A percentile compares a stretch with the other conserved stretches of the same genome.
Evolutionary conservation across 2,888 invertebrate species (phyloP).

Genomic region (Gortyna flavago): DNA sequence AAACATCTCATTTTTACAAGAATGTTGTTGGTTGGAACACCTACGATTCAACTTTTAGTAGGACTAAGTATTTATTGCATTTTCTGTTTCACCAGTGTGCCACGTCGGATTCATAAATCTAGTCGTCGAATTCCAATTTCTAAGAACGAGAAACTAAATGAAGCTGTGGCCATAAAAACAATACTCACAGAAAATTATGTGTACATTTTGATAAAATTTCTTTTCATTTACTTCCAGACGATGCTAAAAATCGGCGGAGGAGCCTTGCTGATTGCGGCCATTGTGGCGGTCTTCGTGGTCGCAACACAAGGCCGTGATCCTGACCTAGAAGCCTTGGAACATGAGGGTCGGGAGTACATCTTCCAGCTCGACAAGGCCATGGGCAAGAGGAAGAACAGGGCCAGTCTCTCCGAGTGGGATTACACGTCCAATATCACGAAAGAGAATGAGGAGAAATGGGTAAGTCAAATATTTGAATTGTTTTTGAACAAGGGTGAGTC

Average conservation of each 20-base stretch:
- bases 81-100: not conserved
- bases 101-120: not conserved
- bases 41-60: not conserved
- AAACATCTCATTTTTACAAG: not conserved
- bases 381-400: slow-evolving; percentile 90
- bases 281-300: slow-evolving; percentile 87
- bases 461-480: slow-evolving; percentile 58
- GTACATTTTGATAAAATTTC: not conserved
- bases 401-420: slow-evolving; percentile 92
- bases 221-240: slow-evolving; percentile 75
- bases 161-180: not conserved
- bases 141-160: not conserved
- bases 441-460: slow-evolving; percentile 89
- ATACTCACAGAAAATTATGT: not conserved
- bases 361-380: slow-evolving; percentile 90
- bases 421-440: slow-evolving; percentile 94
- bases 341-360: slow-evolving; percentile 91
- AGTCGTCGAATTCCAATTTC: not conserved
- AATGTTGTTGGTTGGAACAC: not conserved
- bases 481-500: not conserved
- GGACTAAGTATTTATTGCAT: too few species aligned
- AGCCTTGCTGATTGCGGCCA: slow-evolving; percentile 84
- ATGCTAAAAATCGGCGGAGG: slow-evolving; percentile 88
- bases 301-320: slow-evolving; percentile 89
- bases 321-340: slow-evolving; percentile 89